phyloP scores from a whole-genome alignment of 2,888 invertebrate genomes.

The Xestia xanthographa region DNA sequence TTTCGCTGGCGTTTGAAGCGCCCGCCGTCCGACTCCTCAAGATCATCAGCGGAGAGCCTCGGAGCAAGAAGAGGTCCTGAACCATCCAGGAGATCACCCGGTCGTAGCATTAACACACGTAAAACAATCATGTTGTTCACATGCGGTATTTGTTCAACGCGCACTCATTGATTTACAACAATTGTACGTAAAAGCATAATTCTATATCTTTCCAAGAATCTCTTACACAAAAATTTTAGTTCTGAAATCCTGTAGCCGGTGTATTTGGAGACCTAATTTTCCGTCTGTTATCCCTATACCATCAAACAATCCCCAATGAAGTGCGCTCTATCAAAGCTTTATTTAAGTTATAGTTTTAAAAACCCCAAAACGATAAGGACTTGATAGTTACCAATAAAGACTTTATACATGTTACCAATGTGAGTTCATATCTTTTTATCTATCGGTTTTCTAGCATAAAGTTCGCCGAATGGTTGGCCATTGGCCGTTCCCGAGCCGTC shows the following conservation, averaged over 20 bases:
- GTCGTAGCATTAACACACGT: slow-evolving; percentile 25
- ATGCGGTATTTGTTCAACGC: slow-evolving; percentile 47
- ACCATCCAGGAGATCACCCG: slow-evolving; percentile 16
- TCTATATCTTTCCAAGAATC: neutral
- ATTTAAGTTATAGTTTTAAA: slow-evolving; percentile 59
- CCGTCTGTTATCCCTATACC: neutral
- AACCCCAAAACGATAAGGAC: slow-evolving; percentile 37
- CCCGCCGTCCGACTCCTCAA: slow-evolving; percentile 95
- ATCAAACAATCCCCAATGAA: slow-evolving; percentile 22
- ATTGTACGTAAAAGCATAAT: slow-evolving; percentile 35
- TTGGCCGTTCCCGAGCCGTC: slow-evolving; percentile 20
- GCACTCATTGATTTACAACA: slow-evolving; percentile 49
- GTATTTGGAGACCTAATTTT: slow-evolving; percentile 26
- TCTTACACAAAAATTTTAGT: slow-evolving; percentile 15
- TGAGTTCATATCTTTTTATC: slow-evolving; percentile 53
- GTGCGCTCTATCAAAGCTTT: slow-evolving; percentile 63
- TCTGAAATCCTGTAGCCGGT: slow-evolving; percentile 1
- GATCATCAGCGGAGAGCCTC: slow-evolving; percentile 87
- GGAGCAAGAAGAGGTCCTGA: slow-evolving; percentile 80
- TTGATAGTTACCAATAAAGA: slow-evolving; percentile 60
- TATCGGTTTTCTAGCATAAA: slow-evolving; percentile 21
- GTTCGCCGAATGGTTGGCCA: slow-evolving; percentile 13
- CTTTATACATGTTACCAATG: slow-evolving; percentile 57
- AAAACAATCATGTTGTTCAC: slow-evolving; percentile 33
- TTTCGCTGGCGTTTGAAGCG: slow-evolving; percentile 95